Base-by-base conservation (phyloP, 1,140 invertebrate genomes). In the Meloidogyne floridensis region DNA sequence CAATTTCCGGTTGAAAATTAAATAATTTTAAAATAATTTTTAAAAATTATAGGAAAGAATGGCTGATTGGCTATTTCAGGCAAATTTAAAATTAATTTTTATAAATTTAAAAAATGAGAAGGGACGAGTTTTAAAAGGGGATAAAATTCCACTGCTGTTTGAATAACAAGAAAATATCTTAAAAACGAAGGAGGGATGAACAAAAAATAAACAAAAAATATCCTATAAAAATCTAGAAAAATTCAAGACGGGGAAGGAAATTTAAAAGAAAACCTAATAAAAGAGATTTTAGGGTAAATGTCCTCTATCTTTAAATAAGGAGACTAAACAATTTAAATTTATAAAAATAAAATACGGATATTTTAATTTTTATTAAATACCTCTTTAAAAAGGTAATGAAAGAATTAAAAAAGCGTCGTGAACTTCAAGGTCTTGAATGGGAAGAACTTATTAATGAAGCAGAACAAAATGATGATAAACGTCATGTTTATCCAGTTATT, bases 51-150 rank as follows among this genome's bases (percentile, higher is more conserved):
- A 65, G 59, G 84, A 95, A 42, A 93, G 96, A 85, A 97, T 97
- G 95, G 93, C 95, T 70, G 96, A 97, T 87, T 97, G 96, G 96
- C 93, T 97, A 8, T 97, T 96, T 92, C 96, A 96, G 92, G 94
- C 95, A 43, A 69, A 83, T 42, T 32, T 65, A 8, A 7, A 20
- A 71, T 59, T 83, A 80, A 80, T 69, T 84, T 18, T 53, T 7
- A 0, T 18, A 82, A 76, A 10, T 51, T 75, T 75, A 11, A 32
- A 32, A 32, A 32, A 32, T 32, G 32, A 32, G 32, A 32, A 32
- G 2, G 32, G 32, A 32, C 32, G 32, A 32, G 32, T 2, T 32
- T 32, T 32, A 32, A 32, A 32, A 32, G 32, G 32, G 32, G 32
- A 32, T 32, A 32, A 20, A 20, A 32, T 32, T 32, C 2, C 32